These are phyloP conservation scores for Bellardia pandia DNA, from an alignment of 2,888 invertebrate species.

Conservation along the genomic window DNA sequence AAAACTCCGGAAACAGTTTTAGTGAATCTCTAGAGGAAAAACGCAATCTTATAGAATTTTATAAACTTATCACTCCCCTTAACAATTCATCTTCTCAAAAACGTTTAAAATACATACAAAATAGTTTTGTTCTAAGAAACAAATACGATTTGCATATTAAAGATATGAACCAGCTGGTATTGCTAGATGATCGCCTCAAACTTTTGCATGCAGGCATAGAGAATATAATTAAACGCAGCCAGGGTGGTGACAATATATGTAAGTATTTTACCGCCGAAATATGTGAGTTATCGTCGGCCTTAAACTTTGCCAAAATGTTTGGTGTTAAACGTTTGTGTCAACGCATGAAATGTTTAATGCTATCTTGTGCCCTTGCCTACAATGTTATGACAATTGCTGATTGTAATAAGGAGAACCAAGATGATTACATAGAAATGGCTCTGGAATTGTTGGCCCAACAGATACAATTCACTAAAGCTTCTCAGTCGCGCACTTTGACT, in stretches of 20 bases:
- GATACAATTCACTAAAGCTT: slow-evolving; percentile 76
- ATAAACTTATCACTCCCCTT: slow-evolving; percentile 78
- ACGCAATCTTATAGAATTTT: slow-evolving; percentile 79
- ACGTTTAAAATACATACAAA: slow-evolving; percentile 77
- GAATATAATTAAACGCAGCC: slow-evolving; percentile 77
- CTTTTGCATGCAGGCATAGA: slow-evolving; percentile 79
- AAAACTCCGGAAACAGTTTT: slow-evolving; percentile 71
- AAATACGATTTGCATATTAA: slow-evolving; percentile 77
- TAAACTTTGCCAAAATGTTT: slow-evolving; percentile 78
- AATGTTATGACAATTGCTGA: slow-evolving; percentile 78
- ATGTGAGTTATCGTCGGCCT: slow-evolving; percentile 77
- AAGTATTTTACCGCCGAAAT: slow-evolving; percentile 78
- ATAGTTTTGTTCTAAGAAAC: slow-evolving; percentile 77
- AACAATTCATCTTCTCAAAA: slow-evolving; percentile 73
- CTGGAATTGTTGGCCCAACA: slow-evolving; percentile 81
- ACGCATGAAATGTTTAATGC: slow-evolving; percentile 78
- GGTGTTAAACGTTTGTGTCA: slow-evolving; percentile 79
- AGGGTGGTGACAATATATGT: slow-evolving; percentile 77
- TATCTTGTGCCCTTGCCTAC: slow-evolving; percentile 81
- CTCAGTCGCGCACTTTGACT: slow-evolving; percentile 41
- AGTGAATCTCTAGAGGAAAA: slow-evolving; percentile 76
- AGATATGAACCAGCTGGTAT: slow-evolving; percentile 74
- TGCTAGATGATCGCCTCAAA: slow-evolving; percentile 74
- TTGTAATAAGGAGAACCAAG: slow-evolving; percentile 77
- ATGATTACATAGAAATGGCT: slow-evolving; percentile 80